Evolutionary conservation across 2,888 invertebrate species (phyloP).

Genomic region (Villa cingulata): DNA sequence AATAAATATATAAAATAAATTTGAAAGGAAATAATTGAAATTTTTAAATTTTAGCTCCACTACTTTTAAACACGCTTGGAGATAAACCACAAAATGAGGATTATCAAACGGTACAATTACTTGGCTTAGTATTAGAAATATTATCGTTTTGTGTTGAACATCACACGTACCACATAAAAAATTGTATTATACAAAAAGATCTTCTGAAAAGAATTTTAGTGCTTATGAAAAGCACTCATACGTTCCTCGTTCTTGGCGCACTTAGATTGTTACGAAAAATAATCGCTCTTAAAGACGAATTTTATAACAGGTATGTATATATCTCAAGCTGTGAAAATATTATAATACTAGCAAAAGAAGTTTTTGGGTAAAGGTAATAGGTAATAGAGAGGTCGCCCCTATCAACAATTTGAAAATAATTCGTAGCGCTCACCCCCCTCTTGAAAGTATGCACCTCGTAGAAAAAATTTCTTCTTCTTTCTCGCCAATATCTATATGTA

Average conservation of each 20-base stretch:
- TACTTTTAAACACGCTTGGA: constrained; percentile 81
- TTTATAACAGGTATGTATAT: constrained; percentile 79
- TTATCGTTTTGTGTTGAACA: constrained; percentile 98
- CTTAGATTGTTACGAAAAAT: constrained; percentile 95
- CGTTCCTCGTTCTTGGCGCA: constrained; percentile 92
- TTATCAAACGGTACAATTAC: constrained; percentile 89
- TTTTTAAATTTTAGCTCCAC: constrained; percentile 49
- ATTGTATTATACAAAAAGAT: constrained; percentile 94
- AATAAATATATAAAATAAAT: not conserved
- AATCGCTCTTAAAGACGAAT: constrained; percentile 94
- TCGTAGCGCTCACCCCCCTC: no score
- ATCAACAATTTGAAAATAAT: no score
- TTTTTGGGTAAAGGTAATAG: no score
- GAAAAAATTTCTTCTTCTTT: no score
- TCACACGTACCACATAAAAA: constrained; percentile 97
- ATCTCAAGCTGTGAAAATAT: no score
- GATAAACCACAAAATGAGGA: constrained; percentile 87
- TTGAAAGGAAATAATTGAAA: not conserved
- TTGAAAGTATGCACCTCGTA: no score
- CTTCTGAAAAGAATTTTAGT: constrained; percentile 88
- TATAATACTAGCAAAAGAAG: no score
- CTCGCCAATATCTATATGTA: no score
- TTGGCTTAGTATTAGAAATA: constrained; percentile 88
- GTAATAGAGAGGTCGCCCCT: no score
- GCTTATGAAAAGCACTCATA: constrained; percentile 92